These are phyloP conservation scores for Otis tarda DNA, from an alignment of 2,113 vertebrate genomes.

Conservation along the genomic window DNA sequence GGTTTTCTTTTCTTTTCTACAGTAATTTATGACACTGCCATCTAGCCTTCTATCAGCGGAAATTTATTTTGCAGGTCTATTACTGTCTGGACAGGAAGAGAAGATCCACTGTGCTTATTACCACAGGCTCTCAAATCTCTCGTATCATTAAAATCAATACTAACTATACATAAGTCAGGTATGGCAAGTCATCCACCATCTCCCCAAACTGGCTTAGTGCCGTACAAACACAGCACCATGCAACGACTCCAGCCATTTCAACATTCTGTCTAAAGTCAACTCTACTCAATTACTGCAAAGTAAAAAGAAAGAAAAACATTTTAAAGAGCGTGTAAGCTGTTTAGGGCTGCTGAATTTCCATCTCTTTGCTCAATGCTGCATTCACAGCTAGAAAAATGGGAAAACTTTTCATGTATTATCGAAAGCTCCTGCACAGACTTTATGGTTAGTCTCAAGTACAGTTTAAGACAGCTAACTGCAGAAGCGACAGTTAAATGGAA, in stretches of 20 bases:
- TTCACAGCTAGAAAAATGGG: not conserved
- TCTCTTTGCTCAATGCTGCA: not conserved
- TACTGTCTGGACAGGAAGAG: not conserved
- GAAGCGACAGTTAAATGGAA: not conserved
- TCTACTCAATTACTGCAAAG: not conserved
- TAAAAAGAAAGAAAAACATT: not conserved
- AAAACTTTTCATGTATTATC: not conserved
- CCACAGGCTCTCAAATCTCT: not conserved
- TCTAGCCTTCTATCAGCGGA: not conserved
- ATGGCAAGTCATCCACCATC: not conserved
- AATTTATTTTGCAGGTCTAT: not conserved
- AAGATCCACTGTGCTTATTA: not conserved
- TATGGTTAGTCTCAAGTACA: not conserved
- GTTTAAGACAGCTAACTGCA: not conserved
- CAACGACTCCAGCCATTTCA: not conserved
- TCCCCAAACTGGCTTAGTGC: not conserved
- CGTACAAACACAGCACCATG: not conserved
- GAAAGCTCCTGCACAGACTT: not conserved
- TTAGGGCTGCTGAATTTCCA: not conserved
- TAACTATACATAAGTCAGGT: not conserved
- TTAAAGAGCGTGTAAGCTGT: not conserved
- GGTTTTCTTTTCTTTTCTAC: not conserved
- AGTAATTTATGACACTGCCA: not conserved
- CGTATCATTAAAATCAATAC: not conserved
- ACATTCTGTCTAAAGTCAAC: not conserved